A percentile compares a stretch with the other conserved stretches of the same genome.
phyloP scores from a whole-genome alignment of 2,888 invertebrate species.

The Heliconius ismenius region DNA sequence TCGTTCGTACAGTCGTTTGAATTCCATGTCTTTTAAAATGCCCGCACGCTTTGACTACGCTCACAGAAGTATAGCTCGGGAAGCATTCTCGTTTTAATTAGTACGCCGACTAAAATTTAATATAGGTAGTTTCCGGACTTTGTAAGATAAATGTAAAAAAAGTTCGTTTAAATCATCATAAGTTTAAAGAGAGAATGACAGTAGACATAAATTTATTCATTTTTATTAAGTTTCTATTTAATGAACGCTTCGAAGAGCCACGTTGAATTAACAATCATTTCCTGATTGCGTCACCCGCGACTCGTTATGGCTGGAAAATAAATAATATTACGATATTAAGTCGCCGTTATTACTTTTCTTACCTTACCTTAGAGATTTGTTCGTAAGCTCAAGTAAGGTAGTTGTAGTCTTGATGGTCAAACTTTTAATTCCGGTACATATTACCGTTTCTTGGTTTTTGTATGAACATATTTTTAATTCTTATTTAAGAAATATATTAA shows the following conservation, averaged over 20 bases:
- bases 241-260: conserved; percentile 12
- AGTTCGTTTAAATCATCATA: conserved; percentile 6
- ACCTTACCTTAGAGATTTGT: conserved; percentile 31
- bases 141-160: conserved; percentile 10
- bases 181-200: not conserved
- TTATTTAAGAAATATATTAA: too few species aligned
- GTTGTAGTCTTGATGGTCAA: conserved; percentile 25
- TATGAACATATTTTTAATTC: too few species aligned
- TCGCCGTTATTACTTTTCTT: conserved; percentile 40
- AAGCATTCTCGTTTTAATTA: conserved; percentile 35
- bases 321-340: conserved; percentile 36
- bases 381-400: conserved; percentile 20
- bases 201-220: not conserved
- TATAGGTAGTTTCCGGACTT: conserved; percentile 6
- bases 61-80: conserved; percentile 30
- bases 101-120: conserved; percentile 20
- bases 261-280: conserved; percentile 21
- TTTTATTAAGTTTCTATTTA: conserved; percentile 18
- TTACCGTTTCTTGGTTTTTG: not conserved
- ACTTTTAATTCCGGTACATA: not conserved
- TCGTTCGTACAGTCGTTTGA: conserved; percentile 24
- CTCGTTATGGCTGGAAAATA: conserved; percentile 16
- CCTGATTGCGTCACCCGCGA: conserved; percentile 12
- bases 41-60: conserved; percentile 29
- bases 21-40: conserved; percentile 30